Conservation (phyloP, 37 sponge, comb jelly and placozoan species). For the Petrosia ficiformis region DNA sequence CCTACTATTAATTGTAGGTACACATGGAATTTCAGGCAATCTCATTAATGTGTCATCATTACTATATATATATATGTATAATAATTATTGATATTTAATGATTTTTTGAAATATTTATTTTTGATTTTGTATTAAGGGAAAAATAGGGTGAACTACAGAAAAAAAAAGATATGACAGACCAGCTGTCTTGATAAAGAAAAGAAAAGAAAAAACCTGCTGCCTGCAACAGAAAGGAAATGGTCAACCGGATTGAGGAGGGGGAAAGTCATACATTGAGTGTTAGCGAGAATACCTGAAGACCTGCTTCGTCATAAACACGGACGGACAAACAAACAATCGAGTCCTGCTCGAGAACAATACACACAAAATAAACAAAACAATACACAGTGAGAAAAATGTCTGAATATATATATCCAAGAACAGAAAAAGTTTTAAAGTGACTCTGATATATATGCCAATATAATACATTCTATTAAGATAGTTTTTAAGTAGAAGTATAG, state of each 20-base stretch:
- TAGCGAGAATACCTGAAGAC: slow-evolving; percentile 8
- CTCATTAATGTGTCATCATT: no score
- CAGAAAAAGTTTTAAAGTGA: not conserved
- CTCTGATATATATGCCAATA: not conserved
- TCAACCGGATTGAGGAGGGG: not conserved
- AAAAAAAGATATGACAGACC: not conserved
- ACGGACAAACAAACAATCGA: not conserved
- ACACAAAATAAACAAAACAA: not conserved
- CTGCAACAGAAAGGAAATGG: not conserved
- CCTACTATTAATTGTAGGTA: not conserved
- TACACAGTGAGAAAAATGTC: not conserved
- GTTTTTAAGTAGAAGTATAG: not conserved
- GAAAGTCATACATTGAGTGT: not conserved
- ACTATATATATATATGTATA: no score
- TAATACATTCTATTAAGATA: not conserved
- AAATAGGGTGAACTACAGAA: no score
- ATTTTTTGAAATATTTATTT: no score
- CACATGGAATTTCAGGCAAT: no score
- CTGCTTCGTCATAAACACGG: slow-evolving; percentile 4
- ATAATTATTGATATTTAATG: no score
- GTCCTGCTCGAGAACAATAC: not conserved
- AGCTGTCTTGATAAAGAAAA: slow-evolving; percentile 3
- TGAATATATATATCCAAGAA: not conserved
- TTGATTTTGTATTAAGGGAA: no score
- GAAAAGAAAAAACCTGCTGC: not conserved